Evolutionary conservation across 2,888 invertebrate species (phyloP).

Genomic region (Hypomecis punctinalis): DNA sequence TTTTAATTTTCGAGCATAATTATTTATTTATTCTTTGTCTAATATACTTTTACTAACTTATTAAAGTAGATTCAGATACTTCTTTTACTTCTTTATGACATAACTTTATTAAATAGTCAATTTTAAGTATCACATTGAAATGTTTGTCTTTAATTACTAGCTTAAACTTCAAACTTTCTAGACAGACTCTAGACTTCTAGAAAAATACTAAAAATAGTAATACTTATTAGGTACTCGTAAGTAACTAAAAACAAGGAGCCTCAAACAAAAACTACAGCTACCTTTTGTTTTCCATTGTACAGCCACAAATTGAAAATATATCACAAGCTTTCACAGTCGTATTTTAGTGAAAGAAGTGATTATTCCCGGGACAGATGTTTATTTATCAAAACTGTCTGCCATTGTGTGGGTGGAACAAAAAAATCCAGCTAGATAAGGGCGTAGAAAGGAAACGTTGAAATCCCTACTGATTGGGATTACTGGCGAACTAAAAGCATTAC

Average conservation of each 20-base stretch:
- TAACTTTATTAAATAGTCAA: too few relatives aligned
- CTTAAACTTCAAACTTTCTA: too few relatives aligned
- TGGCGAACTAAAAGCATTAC: slow-evolving; percentile 59
- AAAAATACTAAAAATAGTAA: too few relatives aligned
- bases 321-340: slow-evolving; percentile 34
- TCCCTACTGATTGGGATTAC: slow-evolving; percentile 76
- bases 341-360: slow-evolving; percentile 47
- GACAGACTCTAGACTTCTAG: too few relatives aligned
- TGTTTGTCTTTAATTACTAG: too few relatives aligned
- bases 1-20: too few relatives aligned
- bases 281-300: slow-evolving; percentile 13
- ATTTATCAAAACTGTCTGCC: slow-evolving; percentile 52
- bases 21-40: too few relatives aligned
- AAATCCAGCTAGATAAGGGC: slow-evolving; percentile 57
- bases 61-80: too few relatives aligned
- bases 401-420: slow-evolving; percentile 53
- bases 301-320: slow-evolving; percentile 24
- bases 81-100: too few relatives aligned
- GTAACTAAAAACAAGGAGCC: not conserved
- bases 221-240: too few relatives aligned
- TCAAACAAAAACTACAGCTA: not conserved
- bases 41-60: too few relatives aligned
- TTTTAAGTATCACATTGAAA: too few relatives aligned
- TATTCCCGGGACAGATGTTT: slow-evolving; percentile 53
- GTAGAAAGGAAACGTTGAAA: slow-evolving; percentile 62